These are phyloP conservation scores for Archips xylosteana DNA, from an alignment of 2,888 invertebrate species.

Conservation along the genomic window DNA sequence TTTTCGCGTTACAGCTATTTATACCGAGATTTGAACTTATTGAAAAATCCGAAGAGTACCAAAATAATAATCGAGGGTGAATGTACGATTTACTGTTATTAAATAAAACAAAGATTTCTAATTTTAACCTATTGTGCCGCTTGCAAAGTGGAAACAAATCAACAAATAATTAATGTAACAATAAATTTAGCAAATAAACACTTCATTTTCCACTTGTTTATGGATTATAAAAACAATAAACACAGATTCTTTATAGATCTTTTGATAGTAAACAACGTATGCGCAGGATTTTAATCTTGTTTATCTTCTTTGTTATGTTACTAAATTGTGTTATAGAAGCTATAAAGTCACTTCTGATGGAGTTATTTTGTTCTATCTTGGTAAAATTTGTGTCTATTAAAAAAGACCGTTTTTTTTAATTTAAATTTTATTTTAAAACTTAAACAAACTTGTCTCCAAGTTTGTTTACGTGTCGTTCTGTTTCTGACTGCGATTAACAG, in stretches of 20 bases:
- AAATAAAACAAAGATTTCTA: not conserved
- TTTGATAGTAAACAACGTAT: slow-evolving; percentile 3
- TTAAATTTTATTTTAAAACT: too few relatives aligned
- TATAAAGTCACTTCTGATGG: not conserved
- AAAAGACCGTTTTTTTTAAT: too few relatives aligned
- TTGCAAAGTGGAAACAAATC: slow-evolving; percentile 5
- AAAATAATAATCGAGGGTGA: not conserved
- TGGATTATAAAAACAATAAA: slow-evolving; percentile 17
- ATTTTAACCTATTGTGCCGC: slow-evolving; percentile 3
- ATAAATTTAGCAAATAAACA: slow-evolving; percentile 23
- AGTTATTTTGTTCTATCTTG: not conserved
- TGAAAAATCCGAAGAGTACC: too few relatives aligned
- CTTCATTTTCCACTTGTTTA: slow-evolving; percentile 20
- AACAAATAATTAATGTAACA: slow-evolving; percentile 15
- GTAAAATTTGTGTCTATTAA: not conserved
- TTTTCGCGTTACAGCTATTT: too few relatives aligned
- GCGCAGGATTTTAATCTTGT: slow-evolving; percentile 4
- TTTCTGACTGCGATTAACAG: too few relatives aligned
- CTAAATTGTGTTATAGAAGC: not conserved
- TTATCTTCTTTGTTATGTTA: not conserved
- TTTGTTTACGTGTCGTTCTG: too few relatives aligned
- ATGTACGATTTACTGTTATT: not conserved
- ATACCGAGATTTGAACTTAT: too few relatives aligned
- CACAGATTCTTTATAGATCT: slow-evolving; percentile 16
- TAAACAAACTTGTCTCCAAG: too few relatives aligned